Evolutionary conservation across 2,888 invertebrate genomes (phyloP).

Genomic region (Apotomis betuletana): DNA sequence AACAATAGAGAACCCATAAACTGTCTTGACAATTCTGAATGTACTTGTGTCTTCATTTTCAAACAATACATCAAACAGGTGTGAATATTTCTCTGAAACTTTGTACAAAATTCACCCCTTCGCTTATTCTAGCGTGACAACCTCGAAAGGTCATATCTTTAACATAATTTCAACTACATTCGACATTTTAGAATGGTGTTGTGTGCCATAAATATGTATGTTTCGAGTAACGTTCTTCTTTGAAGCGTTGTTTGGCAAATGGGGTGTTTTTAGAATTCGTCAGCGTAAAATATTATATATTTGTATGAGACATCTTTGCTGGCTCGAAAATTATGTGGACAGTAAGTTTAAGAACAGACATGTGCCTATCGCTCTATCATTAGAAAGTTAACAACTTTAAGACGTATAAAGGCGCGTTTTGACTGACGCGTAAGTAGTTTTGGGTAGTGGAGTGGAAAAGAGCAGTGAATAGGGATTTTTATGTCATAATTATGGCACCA

Average conservation of each 20-base stretch:
- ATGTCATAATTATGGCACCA: too few relatives aligned
- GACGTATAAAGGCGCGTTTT: too few relatives aligned
- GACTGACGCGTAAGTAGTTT: too few relatives aligned
- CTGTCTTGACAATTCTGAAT: not conserved
- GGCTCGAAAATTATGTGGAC: not conserved
- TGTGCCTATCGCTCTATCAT: too few relatives aligned
- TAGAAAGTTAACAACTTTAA: too few relatives aligned
- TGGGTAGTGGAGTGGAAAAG: too few relatives aligned
- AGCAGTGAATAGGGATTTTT: too few relatives aligned
- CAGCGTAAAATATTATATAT: constrained; percentile 9
- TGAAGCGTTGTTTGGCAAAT: constrained; percentile 11
- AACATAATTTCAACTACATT: not conserved
- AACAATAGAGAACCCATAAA: too few relatives aligned
- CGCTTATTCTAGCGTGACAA: constrained; percentile 4
- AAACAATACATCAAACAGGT: constrained; percentile 49
- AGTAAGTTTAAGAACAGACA: not conserved
- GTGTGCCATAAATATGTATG: constrained; percentile 36
- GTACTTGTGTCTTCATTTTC: not conserved
- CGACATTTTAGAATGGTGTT: not conserved
- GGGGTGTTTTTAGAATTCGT: constrained; percentile 13
- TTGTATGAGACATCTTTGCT: constrained; percentile 2
- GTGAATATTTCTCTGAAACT: constrained; percentile 37
- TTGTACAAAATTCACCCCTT: constrained; percentile 31
- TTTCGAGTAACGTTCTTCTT: constrained; percentile 14
- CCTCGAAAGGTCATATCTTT: not conserved